These are phyloP conservation scores for Philhelius pedissequus DNA, from an alignment of 2,888 invertebrate species.

Conservation along the genomic window DNA sequence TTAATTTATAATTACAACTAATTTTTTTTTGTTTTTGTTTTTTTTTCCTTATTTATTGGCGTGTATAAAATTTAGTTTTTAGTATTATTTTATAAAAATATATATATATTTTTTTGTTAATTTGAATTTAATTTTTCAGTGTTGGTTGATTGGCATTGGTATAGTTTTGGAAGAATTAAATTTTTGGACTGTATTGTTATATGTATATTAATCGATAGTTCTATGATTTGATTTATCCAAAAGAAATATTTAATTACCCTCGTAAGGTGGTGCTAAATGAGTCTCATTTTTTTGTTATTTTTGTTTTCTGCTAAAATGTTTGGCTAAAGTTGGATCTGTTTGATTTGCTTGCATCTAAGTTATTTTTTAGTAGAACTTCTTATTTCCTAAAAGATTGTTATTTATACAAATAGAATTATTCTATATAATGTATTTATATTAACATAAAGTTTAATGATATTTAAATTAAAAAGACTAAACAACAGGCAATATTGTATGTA, in stretches of 20 bases:
- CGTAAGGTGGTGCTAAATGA: not conserved
- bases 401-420: slow-evolving; percentile 44
- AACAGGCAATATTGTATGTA: not conserved
- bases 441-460: slow-evolving; percentile 29
- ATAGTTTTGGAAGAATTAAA: slow-evolving; percentile 61
- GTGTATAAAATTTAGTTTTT: slow-evolving; percentile 48
- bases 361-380: slow-evolving; percentile 20
- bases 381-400: slow-evolving; percentile 31
- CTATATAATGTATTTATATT: slow-evolving; percentile 26
- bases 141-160: slow-evolving; percentile 63
- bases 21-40: slow-evolving; percentile 12
- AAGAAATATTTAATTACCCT: not conserved
- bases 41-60: slow-evolving; percentile 29
- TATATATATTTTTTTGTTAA: slow-evolving; percentile 27
- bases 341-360: slow-evolving; percentile 15
- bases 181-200: slow-evolving; percentile 25
- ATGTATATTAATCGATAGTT: slow-evolving; percentile 1
- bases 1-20: slow-evolving; percentile 59
- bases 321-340: slow-evolving; percentile 22
- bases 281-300: not conserved
- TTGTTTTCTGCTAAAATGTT: slow-evolving; percentile 2
- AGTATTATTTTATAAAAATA: slow-evolving; percentile 30
- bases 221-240: not conserved
- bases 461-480: slow-evolving; percentile 32
- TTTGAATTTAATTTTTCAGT: slow-evolving; percentile 47